These are phyloP conservation scores for Athene noctua DNA, from an alignment of 2,113 vertebrate species.

Conservation along the genomic window DNA sequence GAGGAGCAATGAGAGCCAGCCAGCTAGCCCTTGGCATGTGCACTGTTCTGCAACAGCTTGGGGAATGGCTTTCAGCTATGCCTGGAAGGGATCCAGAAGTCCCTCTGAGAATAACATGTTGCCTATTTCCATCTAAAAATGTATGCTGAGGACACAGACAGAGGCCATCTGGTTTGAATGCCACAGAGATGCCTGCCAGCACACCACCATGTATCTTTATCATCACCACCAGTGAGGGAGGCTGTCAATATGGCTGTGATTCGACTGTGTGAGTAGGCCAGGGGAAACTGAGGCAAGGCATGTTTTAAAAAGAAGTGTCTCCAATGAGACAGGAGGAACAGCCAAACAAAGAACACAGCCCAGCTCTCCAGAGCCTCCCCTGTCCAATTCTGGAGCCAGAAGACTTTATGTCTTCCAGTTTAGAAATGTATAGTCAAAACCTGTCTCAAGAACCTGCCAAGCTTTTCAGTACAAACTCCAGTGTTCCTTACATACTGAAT, in stretches of 20 bases:
- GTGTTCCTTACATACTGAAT: neutral
- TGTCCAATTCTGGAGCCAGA: neutral
- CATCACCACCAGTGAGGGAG: neutral
- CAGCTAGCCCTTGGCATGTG: neutral
- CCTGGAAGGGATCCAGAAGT: neutral
- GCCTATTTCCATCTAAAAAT: neutral
- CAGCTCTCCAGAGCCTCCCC: neutral
- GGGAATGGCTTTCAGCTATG: neutral
- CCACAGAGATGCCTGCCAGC: neutral
- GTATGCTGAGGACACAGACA: neutral
- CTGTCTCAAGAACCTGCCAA: neutral
- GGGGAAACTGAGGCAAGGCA: conserved; percentile 3
- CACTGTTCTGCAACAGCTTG: neutral
- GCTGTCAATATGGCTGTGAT: neutral
- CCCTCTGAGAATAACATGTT: neutral
- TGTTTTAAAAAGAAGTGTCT: neutral
- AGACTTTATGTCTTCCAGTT: neutral
- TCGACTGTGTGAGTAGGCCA: neutral
- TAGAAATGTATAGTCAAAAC: neutral
- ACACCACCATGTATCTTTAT: neutral
- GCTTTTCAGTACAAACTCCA: neutral
- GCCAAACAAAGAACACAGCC: neutral
- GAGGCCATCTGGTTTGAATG: neutral
- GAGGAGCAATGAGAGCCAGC: neutral
- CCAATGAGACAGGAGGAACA: neutral